These are phyloP conservation scores for Oryzias dopingdopingensis DNA, from an alignment of 2,797 vertebrate genomes.

Conservation along the genomic window DNA sequence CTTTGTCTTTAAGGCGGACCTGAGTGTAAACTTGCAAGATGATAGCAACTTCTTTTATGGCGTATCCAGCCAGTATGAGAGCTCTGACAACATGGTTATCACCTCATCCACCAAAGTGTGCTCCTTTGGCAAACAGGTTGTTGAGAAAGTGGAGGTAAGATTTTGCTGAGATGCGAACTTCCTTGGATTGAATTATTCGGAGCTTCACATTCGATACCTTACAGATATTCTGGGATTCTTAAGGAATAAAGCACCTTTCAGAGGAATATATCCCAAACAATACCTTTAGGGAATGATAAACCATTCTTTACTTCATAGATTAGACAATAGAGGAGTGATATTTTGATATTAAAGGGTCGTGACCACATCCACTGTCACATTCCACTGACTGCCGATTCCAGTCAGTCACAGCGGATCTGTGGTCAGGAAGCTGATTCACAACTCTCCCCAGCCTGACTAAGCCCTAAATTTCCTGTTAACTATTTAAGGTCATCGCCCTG, in stretches of 20 bases:
- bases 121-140: conserved; percentile 97
- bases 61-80: conserved; percentile 95
- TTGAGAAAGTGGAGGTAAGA: conserved; percentile 96
- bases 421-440: conserved; percentile 55
- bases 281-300: not conserved
- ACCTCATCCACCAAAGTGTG: conserved; percentile 97
- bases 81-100: conserved; percentile 93
- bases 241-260: no score
- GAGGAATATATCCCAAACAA: no score
- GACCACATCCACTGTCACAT: conserved; percentile 18
- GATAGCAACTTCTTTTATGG: conserved; percentile 94
- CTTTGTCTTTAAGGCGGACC: conserved; percentile 82
- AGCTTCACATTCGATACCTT: no score
- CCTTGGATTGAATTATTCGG: not conserved
- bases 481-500: conserved; percentile 41
- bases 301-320: conserved; percentile 6
- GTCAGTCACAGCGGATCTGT: conserved; percentile 53
- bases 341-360: conserved; percentile 37
- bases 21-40: conserved; percentile 90
- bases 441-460: conserved; percentile 54
- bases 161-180: not conserved
- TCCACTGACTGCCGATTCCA: conserved; percentile 53
- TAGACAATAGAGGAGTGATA: conserved; percentile 4
- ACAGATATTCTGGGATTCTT: no score
- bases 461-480: conserved; percentile 54